Evolutionary conservation across 2,888 invertebrate genomes (phyloP), one percentile per base, ranked within the genome.

Genomic region (Napeogenes sylphis): DNA sequence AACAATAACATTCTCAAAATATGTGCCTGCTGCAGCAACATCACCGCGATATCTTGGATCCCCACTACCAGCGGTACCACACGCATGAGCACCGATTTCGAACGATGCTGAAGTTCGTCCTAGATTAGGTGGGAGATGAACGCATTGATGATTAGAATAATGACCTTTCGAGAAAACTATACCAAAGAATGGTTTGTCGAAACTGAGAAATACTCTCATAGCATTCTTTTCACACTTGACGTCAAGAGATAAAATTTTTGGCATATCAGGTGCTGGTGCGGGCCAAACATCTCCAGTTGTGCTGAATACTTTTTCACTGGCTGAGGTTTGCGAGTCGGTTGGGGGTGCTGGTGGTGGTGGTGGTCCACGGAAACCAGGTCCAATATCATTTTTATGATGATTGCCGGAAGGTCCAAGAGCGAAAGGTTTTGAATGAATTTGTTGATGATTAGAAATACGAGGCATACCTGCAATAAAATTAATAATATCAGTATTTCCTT

Each of bases 161-260:
- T 97, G 97, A 2, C 98, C 97, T 83, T 98, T 98, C 67, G 97
- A 97, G 91, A 98, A 98, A 47, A 98, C 96, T 57, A 98, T 97
- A n/a, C 98, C 98, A 75, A 96, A 97, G 91, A 98, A 98, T 0
- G 98, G 97, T 77, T 97, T 96, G 77, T 98, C 97, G 77, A 98
- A 98, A 69, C 96, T 96, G n/a, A 98, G 92, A 75, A 96, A 97
- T 0, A 98, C 97, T 81, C 97, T 95, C 98, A 98, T 98, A 62
- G 96, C 92, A 77, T 95, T 97, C 81, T 97, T 97, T 84, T 98
- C 98, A 82, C 98, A 98, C 82, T 98, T 97, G 0, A 98, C 98
- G 75, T 98, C 98, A 12, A 98, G 88, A 0, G 97, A 96, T 10
- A 97, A 94, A 66, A 98, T 98, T 85, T 97, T 97, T 0, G 98